Conservation (phyloP, 1,140 invertebrate species). For the Ceratosolen solmsi region DNA sequence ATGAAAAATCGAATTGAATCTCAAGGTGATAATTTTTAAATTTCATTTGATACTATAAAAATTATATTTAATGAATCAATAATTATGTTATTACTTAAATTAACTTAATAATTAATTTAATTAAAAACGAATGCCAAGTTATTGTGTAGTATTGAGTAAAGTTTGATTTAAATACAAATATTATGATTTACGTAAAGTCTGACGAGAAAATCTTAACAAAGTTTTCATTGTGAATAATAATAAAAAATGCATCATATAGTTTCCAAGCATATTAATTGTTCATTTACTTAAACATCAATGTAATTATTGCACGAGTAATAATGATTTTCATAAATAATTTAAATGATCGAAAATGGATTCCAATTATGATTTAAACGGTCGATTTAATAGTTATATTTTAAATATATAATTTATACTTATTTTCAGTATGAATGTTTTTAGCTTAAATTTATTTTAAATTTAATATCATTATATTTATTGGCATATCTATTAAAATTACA, state of each 20-base stretch:
- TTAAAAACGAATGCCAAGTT: too few relatives aligned
- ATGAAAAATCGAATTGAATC: too few relatives aligned
- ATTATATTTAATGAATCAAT: too few relatives aligned
- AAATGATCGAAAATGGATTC: not conserved
- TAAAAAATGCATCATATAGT: not conserved
- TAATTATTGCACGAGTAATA: not conserved
- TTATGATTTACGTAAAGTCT: not conserved
- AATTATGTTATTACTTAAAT: not conserved
- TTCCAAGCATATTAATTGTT: not conserved
- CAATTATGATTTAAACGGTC: conserved; percentile 11
- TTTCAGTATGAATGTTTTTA: too few relatives aligned
- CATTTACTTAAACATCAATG: conserved; percentile 2
- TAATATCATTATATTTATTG: too few relatives aligned
- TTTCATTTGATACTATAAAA: too few relatives aligned
- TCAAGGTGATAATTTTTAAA: too few relatives aligned
- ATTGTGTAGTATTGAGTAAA: too few relatives aligned
- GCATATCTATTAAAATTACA: too few relatives aligned
- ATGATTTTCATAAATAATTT: not conserved
- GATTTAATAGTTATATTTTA: not conserved
- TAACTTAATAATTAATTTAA: not conserved
- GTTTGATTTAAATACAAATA: not conserved
- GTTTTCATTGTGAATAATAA: not conserved
- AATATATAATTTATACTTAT: not conserved
- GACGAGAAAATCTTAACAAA: not conserved
- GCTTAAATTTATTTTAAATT: too few relatives aligned